phyloP scores from a whole-genome alignment of 2,113 vertebrate genomes.

The Ardeotis arabs region DNA sequence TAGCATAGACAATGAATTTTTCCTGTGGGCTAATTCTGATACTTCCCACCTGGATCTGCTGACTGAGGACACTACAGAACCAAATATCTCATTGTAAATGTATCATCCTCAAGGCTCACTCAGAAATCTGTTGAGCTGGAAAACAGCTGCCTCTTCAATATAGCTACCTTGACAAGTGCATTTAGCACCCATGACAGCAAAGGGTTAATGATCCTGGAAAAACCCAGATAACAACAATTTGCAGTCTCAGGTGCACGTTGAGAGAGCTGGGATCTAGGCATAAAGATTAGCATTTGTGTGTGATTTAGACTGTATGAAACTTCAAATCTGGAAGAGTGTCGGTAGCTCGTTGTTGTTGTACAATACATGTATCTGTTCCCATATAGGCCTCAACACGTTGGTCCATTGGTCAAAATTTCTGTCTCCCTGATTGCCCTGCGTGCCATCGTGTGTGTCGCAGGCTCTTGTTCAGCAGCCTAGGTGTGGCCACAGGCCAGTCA shows the following conservation, averaged over 20 bases:
- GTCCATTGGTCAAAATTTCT: background rate
- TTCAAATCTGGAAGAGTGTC: background rate
- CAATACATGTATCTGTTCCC: background rate
- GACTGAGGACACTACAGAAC: background rate
- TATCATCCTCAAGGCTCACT: background rate
- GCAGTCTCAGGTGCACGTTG: background rate
- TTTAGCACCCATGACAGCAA: background rate
- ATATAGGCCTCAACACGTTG: background rate
- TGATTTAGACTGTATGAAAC: background rate
- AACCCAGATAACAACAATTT: background rate
- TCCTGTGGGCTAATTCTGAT: background rate
- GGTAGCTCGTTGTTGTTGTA: background rate
- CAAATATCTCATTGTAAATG: background rate
- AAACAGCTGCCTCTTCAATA: background rate
- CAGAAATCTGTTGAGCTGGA: background rate
- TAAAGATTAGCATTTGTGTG: background rate
- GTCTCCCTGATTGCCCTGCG: background rate
- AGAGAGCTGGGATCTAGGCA: background rate
- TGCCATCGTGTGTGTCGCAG: too few species aligned
- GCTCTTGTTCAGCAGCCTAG: background rate
- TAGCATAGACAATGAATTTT: background rate
- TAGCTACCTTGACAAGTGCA: background rate
- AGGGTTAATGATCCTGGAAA: background rate
- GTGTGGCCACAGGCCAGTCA: background rate
- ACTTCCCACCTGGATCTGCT: background rate